Percentiles rank a stretch among this genome's conserved stretches.
Conservation (phyloP, 2,797 vertebrate genomes). For the Loris lydekkerianus region DNA sequence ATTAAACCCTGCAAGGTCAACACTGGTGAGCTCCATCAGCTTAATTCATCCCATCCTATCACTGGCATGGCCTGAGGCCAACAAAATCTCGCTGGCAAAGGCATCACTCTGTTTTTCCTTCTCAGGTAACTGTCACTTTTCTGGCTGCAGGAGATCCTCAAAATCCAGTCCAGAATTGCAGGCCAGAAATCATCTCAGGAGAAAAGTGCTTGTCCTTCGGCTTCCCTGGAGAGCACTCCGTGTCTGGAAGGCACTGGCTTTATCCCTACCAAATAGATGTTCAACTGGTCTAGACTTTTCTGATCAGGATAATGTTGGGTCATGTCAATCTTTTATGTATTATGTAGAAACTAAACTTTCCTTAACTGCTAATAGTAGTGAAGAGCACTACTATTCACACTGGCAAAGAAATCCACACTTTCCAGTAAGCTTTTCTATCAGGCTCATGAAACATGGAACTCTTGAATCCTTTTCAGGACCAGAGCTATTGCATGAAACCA, state of each 20-base stretch:
- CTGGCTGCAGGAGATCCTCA: not conserved
- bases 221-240: not conserved
- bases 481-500: not conserved
- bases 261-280: not conserved
- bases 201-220: not conserved
- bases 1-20: slow-evolving; percentile 75
- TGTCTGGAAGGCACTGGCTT: not conserved
- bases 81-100: not conserved
- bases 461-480: not conserved
- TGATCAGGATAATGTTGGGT: not conserved
- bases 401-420: not conserved
- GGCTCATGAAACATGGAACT: not conserved
- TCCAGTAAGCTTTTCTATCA: not conserved
- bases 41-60: slow-evolving; percentile 31
- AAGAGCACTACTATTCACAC: not conserved
- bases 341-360: not conserved
- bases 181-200: not conserved
- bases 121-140: not conserved
- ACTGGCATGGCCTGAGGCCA: not conserved
- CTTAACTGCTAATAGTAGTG: not conserved
- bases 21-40: slow-evolving; percentile 63
- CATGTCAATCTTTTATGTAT: not conserved
- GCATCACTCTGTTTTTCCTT: not conserved
- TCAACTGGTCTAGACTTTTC: slow-evolving; percentile 20
- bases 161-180: not conserved